Conservation (phyloP, 2,797 vertebrate genomes). For the Tokudaia muenninki region DNA sequence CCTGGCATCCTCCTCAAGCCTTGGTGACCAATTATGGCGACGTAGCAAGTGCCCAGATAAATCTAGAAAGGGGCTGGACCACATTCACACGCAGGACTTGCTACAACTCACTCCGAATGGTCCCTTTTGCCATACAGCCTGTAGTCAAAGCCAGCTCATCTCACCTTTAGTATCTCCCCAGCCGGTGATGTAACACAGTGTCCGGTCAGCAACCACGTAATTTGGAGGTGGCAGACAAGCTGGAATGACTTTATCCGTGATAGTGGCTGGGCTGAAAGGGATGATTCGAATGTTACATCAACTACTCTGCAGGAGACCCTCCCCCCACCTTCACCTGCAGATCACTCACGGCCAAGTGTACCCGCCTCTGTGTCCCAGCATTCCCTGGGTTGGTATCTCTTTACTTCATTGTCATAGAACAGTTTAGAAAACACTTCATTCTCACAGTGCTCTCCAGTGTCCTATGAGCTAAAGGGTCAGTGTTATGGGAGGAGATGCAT, state of each 20-base stretch:
- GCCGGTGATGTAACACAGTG: slow-evolving; percentile 95
- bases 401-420: not conserved
- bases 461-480: not conserved
- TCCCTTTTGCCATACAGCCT: accelerated
- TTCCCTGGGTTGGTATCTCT: not conserved
- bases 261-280: slow-evolving; percentile 90
- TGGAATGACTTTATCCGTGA: slow-evolving; percentile 92
- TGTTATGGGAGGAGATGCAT: not conserved
- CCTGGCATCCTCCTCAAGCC: accelerated
- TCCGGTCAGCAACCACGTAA: slow-evolving; percentile 90
- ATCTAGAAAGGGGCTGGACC: not conserved
- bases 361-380: not conserved
- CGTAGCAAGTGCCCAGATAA: not conserved
- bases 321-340: not conserved
- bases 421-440: accelerated
- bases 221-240: slow-evolving; percentile 93
- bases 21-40: not conserved
- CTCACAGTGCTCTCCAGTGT: not conserved
- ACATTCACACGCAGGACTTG: accelerated
- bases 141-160: not conserved
- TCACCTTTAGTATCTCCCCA: slow-evolving; percentile 97
- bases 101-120: not conserved
- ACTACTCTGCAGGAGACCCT: accelerated
- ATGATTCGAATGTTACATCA: not conserved
- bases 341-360: accelerated